Base-by-base conservation (phyloP, 2,888 invertebrate species). In the Cryptocheilus praepositus region DNA sequence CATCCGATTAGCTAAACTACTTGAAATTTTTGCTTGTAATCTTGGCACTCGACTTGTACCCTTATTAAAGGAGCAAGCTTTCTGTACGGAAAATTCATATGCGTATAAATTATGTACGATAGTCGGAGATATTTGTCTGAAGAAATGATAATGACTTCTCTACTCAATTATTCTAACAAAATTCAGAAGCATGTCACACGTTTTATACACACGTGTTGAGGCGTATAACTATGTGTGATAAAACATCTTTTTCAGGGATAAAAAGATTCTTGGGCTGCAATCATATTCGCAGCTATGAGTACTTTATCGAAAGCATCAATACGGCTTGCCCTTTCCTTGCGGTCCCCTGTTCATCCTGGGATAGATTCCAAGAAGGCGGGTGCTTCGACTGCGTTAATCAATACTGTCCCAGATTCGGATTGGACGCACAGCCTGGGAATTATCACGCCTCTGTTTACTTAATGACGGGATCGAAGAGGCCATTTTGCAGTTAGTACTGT, bases 271-370 rank as follows among this genome's bases (percentile, higher is more conserved):
- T 98, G 18, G 94, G 95, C 25, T 98, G 98, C 87, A 95, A 96
- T 88, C 98, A 98, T 86, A 92, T 96, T 66, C 90, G 97, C 59
- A 95, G 96, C 71, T 93, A 95, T 85, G 93, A 95, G 80, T 94
- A 93, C 84, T 97, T 95, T 85, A 93, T 92, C 0, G 97, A 97
- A 88, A 96, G 95, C 76, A 93, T 98, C 57, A 93, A 93, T 71
- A 91, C 93, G 0, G 88, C 90, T 15, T 97, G 97, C 81, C 93
- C 94, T 0, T 97, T 95, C 84, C 89, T 93, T 83, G 94, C 93
- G 0, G 93, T 95, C 63, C 93, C 94, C 63, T 98, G 98, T 85
- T 90, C 93, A 16, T 94, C 94, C 19, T 95, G 93, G 89, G 94
- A 95, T 83, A 93, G 92, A 54, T 95, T 94, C 83, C 89, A 91